phyloP scores from a whole-genome alignment of 2,797 vertebrate species.

The Sebastes matsubarae region DNA sequence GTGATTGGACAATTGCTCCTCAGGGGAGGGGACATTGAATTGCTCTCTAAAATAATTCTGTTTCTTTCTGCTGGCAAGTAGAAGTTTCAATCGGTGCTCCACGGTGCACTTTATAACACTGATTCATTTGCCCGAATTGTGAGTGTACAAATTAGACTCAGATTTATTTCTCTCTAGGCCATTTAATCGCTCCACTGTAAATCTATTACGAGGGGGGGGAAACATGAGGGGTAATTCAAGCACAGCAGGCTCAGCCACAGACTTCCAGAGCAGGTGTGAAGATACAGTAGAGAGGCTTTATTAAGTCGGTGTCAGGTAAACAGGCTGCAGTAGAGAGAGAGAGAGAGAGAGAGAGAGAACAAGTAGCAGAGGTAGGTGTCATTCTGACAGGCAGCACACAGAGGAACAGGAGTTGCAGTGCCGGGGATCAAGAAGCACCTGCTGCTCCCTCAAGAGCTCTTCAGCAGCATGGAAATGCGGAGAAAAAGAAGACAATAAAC shows the following conservation, averaged over 20 bases:
- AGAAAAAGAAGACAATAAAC: slow-evolving; percentile 47
- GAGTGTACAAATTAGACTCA: slow-evolving; percentile 29
- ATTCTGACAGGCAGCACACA: slow-evolving; percentile 57
- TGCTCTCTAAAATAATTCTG: neutral
- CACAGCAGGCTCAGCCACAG: slow-evolving; percentile 25
- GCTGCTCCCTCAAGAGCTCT: slow-evolving; percentile 57
- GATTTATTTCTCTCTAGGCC: slow-evolving; percentile 39
- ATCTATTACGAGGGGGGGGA: slow-evolving; percentile 13
- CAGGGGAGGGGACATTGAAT: neutral
- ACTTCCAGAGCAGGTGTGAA: slow-evolving; percentile 51
- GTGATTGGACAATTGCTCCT: slow-evolving; percentile 3
- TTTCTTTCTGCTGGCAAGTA: neutral
- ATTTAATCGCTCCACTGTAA: slow-evolving; percentile 38
- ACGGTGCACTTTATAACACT: slow-evolving; percentile 1
- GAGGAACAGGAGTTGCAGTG: slow-evolving; percentile 46
- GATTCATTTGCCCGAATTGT: slow-evolving; percentile 37
- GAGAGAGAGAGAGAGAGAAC: slow-evolving; percentile 20
- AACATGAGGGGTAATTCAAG: slow-evolving; percentile 18
- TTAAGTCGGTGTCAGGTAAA: slow-evolving; percentile 66
- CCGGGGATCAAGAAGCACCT: slow-evolving; percentile 60
- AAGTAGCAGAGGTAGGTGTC: slow-evolving; percentile 52
- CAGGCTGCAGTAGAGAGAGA: slow-evolving; percentile 28
- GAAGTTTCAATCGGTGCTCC: slow-evolving; percentile 15
- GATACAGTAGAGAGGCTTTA: slow-evolving; percentile 48
- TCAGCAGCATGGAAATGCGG: slow-evolving; percentile 31